Evolutionary conservation across 1,140 invertebrate genomes (phyloP).

Genomic region (Elymnias hypermnestra): DNA sequence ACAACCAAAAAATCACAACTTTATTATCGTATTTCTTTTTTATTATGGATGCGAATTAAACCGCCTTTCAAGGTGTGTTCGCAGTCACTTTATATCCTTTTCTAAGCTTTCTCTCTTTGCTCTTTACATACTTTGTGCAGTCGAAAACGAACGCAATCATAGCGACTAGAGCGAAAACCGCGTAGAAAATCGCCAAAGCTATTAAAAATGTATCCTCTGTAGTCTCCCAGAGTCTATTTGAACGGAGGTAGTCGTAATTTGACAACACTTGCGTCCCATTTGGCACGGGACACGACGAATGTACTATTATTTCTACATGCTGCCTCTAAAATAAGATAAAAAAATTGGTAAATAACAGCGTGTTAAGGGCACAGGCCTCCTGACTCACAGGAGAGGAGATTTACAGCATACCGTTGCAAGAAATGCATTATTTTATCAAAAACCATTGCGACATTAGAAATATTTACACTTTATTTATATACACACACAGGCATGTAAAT

Average conservation of each 20-base stretch:
- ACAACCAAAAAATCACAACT: too few species aligned
- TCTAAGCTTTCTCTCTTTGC: constrained; percentile 42
- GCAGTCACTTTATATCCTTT: constrained; percentile 69
- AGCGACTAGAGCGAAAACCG: constrained; percentile 76
- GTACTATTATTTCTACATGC: constrained; percentile 88
- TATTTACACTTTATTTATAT: too few species aligned
- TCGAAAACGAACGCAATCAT: constrained; percentile 78
- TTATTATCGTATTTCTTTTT: too few species aligned
- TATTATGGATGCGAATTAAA: too few species aligned
- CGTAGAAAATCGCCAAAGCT: constrained; percentile 77
- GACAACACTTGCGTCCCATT: constrained; percentile 84
- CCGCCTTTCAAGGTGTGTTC: constrained; percentile 55
- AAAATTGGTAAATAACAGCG: too few species aligned
- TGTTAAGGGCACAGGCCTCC: too few species aligned
- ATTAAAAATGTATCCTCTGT: constrained; percentile 77
- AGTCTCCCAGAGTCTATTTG: constrained; percentile 65
- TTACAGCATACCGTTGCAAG: too few species aligned
- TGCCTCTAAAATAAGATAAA: constrained; percentile 80
- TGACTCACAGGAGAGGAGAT: too few species aligned
- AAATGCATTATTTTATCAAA: too few species aligned
- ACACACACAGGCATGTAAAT: too few species aligned
- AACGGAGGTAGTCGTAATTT: constrained; percentile 75
- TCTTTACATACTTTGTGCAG: constrained; percentile 72
- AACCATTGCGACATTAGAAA: too few species aligned
- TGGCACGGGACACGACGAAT: constrained; percentile 84